Percentiles rank a stretch among this genome's conserved stretches.
These are phyloP conservation scores for Pampus argenteus DNA, from an alignment of 2,797 vertebrate genomes.

Conservation along the genomic window DNA sequence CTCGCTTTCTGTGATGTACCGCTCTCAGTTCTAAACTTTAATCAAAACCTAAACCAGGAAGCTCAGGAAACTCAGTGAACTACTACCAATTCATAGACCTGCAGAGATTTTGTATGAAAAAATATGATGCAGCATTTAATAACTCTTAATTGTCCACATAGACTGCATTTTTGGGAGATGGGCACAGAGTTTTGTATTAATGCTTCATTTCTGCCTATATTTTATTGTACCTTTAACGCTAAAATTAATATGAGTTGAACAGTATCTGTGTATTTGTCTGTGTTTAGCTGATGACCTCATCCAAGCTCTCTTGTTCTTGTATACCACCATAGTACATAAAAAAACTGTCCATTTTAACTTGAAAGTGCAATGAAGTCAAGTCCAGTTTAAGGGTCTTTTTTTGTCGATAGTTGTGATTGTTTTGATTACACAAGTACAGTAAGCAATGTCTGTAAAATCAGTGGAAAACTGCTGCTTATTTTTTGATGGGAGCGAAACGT, in stretches of 20 bases:
- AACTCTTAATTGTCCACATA: background rate
- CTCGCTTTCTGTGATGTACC: background rate
- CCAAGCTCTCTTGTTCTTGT: background rate
- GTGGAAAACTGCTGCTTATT: background rate
- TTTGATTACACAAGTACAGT: background rate
- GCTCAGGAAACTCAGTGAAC: background rate
- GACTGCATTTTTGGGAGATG: too few relatives aligned
- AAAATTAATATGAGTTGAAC: background rate
- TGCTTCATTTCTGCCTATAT: too few relatives aligned
- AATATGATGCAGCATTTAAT: background rate
- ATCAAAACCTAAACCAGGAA: conserved; percentile 26
- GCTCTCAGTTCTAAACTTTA: background rate
- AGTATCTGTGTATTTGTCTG: background rate
- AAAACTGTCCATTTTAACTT: background rate
- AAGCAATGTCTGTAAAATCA: background rate
- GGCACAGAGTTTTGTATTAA: too few relatives aligned
- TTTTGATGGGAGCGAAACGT: conserved; percentile 1
- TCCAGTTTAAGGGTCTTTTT: background rate
- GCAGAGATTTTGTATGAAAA: background rate
- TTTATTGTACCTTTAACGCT: too few relatives aligned
- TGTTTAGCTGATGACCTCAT: background rate
- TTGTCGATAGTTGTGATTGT: background rate
- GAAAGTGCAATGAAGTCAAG: background rate
- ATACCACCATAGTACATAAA: too few relatives aligned
- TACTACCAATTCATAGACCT: background rate